phyloP scores from a whole-genome alignment of 2,113 vertebrate species.

The Circaetus gallicus region DNA sequence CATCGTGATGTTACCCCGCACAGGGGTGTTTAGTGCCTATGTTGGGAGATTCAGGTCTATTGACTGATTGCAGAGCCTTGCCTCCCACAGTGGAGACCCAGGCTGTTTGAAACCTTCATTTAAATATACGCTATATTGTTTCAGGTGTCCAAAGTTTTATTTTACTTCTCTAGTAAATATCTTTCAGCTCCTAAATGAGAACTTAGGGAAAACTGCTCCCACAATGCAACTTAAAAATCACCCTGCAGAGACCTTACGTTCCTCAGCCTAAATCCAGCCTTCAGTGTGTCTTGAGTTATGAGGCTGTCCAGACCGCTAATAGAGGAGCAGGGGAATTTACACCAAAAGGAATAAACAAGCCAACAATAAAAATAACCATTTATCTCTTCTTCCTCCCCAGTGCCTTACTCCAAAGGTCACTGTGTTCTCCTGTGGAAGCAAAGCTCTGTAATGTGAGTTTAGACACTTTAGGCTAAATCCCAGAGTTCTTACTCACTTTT shows the following conservation, averaged over 20 bases:
- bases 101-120: background rate
- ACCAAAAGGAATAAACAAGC: slow-evolving; percentile 60
- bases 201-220: slow-evolving; percentile 28
- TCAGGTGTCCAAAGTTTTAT: slow-evolving; percentile 48
- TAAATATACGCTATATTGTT: slow-evolving; percentile 30
- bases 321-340: slow-evolving; percentile 43
- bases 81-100: background rate
- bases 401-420: slow-evolving; percentile 35
- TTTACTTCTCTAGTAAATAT: slow-evolving; percentile 46
- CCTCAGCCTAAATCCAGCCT: slow-evolving; percentile 34
- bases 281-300: slow-evolving; percentile 56
- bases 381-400: slow-evolving; percentile 48
- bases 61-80: background rate
- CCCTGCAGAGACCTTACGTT: slow-evolving; percentile 28
- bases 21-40: background rate
- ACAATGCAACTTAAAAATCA: slow-evolving; percentile 30
- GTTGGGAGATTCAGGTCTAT: background rate
- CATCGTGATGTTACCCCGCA: background rate
- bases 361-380: slow-evolving; percentile 61
- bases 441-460: background rate
- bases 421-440: slow-evolving; percentile 13
- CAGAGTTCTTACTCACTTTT: background rate
- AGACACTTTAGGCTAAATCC: background rate
- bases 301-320: slow-evolving; percentile 51
- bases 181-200: slow-evolving; percentile 7